Base-by-base conservation (phyloP, 2,888 invertebrate genomes). In the Leptopilina drosophilae region DNA sequence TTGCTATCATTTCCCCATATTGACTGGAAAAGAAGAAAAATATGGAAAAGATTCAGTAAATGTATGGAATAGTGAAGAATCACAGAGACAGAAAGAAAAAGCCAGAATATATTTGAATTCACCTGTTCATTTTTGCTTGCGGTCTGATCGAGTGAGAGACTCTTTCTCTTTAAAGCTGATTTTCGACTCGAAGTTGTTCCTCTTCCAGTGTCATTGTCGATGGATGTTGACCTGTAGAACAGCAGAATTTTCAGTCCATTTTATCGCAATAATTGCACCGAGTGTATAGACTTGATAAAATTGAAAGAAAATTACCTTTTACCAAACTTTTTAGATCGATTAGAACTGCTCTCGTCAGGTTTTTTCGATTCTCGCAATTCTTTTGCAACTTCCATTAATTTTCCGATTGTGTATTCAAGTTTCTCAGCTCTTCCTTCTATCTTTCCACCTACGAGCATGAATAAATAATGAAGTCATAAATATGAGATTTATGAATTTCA, bases 1-100 rank as follows among this genome's bases (percentile, higher is more conserved):
- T 97, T 97, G 80, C 96, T 96, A 83, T 97, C 96, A 77, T 95
- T 95, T 46, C 95, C 95, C 97, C 97, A 97, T 87, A 97, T 97
- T 80, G 93, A 93, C 93, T 95, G 93, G 67, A 80, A 66, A 8
- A 42, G 42, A 42, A 3, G 42, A 73, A 59, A 79, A 62, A 20
- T 20, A 62, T 62, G 6, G 7, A 6, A 15, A 15, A 33, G 56
- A 26, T 65, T 20, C 26, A 26, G 26, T 26, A 26, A 66, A 56
- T 42, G n/a, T n/a, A 7, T 42, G 33, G 33, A 53, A 9, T 33
- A 40, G n/a, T 33, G 5, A 33, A 15, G 62, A 56, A 33, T 14
- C 33, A 33, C 14, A 20, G n/a, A 11, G 26, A 73, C 2, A 64
- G 26, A 15, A 59, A 56, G 56, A 15, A 15, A 49, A 46, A 14